Evolutionary conservation across 2,797 vertebrate species (phyloP), one percentile per base, ranked within the genome.

Genomic region (Vultur gryphus): DNA sequence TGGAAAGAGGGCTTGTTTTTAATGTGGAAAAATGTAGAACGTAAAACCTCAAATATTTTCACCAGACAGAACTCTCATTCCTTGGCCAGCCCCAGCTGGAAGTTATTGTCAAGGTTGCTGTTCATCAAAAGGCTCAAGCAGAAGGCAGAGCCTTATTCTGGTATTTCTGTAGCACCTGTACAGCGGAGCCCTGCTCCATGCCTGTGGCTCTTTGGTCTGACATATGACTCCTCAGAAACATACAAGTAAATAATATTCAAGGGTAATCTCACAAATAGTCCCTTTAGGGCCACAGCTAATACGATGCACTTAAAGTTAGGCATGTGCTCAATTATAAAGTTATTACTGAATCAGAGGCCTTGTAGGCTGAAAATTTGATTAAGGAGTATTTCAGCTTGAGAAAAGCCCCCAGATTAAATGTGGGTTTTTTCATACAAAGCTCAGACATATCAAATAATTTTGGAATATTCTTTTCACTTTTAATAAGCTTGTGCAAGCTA

Each of bases 1-100:
- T 94, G 91, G 91, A 95, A 93, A 95, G 43, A 54, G 4, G 33
- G 11, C 16, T 94, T 78, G 54, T 18, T 94, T 93, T 94, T 95
- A 85, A 86, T 90, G 87, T 69, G 87, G 93, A 96, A 96, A 96
- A 95, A 96, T 75, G 76, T 54, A 85, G 75, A 93, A 96, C 3
- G 39, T 65, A 87, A 96, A 96, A 90, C 94, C 91, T 91, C 94
- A 95, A 94, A 58, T 94, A 94, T 95, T 96, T 96, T 95, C 69
- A 72, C 65, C 79, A 95, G 94, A 79, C 93, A 92, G 87, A 86
- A 59, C 35, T 95, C 7, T 0, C 72, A 88, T 95, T 91, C 87
- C 82, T 88, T 91, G 85, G 87, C 82, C 69, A 82, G 83, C 10
- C 44, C 58, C 89, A 95, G 93, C 91, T 95, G 91, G 82, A 94